Evolutionary conservation across 2,888 invertebrate species (phyloP).

Genomic region (Flabesymbios commensalis): DNA sequence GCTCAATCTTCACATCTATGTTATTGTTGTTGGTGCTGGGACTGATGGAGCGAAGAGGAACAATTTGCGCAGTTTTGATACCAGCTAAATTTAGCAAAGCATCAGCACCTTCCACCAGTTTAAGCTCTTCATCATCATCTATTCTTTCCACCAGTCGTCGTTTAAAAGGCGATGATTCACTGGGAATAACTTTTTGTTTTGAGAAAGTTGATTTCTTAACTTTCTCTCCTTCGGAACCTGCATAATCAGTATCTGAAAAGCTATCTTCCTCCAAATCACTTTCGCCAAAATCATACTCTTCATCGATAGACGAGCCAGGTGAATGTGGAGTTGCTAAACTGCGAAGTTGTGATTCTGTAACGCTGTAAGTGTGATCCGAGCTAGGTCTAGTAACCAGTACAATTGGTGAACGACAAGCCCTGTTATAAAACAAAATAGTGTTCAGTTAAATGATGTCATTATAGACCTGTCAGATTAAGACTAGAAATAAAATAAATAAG

Average conservation of each 20-base stretch:
- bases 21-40: too few relatives aligned
- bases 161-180: not conserved
- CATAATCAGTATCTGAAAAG: conserved; percentile 16
- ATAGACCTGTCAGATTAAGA: too few relatives aligned
- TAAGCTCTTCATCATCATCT: conserved; percentile 61
- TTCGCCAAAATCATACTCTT: conserved; percentile 59
- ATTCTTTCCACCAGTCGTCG: not conserved
- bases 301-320: conserved; percentile 60
- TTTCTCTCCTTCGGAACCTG: not conserved
- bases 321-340: conserved; percentile 38
- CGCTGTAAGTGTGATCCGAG: conserved; percentile 90
- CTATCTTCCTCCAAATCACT: conserved; percentile 21
- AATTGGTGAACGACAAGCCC: conserved; percentile 4
- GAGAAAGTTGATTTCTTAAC: not conserved
- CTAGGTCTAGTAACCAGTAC: conserved; percentile 71
- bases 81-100: conserved; percentile 78
- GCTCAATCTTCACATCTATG: too few relatives aligned
- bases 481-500: too few relatives aligned
- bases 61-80: too few relatives aligned
- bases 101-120: conserved; percentile 79
- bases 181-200: not conserved
- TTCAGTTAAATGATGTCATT: too few relatives aligned
- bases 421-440: too few relatives aligned
- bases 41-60: too few relatives aligned
- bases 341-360: conserved; percentile 36